These are phyloP conservation scores for Macrosiphum euphorbiae DNA, from an alignment of 2,888 invertebrate genomes.

Conservation along the genomic window DNA sequence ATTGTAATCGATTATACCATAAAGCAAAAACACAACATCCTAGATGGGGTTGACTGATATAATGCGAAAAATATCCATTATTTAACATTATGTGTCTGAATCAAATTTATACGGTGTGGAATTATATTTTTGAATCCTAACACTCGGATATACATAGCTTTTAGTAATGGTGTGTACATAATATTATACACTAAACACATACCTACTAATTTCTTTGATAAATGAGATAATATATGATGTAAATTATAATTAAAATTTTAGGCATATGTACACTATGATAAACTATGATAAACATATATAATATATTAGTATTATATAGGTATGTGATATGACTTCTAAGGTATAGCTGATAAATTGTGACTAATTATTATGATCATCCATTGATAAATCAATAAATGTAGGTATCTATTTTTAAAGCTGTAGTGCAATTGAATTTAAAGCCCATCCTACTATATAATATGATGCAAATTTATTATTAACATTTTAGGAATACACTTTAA, in stretches of 20 bases:
- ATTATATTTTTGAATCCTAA: background rate
- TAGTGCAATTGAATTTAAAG: background rate
- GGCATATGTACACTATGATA: background rate
- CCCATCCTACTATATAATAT: background rate
- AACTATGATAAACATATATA: background rate
- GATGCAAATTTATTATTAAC: too few species aligned
- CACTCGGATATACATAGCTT: background rate
- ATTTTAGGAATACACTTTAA: background rate
- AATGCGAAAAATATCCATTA: slow-evolving; percentile 18
- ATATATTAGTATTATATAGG: background rate
- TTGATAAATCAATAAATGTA: background rate
- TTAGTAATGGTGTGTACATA: background rate
- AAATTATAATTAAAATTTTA: background rate
- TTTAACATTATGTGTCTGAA: slow-evolving; percentile 24
- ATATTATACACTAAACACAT: background rate
- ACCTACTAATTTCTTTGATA: too few species aligned
- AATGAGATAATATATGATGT: background rate
- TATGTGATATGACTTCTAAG: background rate
- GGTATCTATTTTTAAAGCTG: background rate
- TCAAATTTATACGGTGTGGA: background rate
- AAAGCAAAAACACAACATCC: slow-evolving; percentile 19
- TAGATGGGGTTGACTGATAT: background rate
- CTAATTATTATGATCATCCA: background rate
- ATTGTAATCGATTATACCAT: background rate
- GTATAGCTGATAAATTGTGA: background rate